These are phyloP conservation scores for Steatornis caripensis DNA, from an alignment of 2,113 vertebrate species.

Conservation along the genomic window DNA sequence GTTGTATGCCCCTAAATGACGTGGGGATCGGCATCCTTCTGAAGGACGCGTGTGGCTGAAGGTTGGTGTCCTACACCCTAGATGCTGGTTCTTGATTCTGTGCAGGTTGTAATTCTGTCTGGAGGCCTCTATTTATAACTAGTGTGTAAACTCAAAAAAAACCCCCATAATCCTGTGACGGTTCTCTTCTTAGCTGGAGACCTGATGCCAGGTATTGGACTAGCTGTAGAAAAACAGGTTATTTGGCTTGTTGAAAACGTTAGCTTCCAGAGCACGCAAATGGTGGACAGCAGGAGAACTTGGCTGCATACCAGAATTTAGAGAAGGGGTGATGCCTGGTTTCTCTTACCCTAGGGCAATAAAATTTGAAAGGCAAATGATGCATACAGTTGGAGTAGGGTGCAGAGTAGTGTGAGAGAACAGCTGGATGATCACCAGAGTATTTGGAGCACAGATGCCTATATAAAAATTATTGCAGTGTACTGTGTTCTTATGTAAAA, in stretches of 20 bases:
- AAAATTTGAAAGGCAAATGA: constrained; percentile 1
- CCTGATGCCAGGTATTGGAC: neutral
- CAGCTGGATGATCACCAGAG: neutral
- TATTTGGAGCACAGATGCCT: neutral
- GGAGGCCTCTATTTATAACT: neutral
- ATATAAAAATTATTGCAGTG: neutral
- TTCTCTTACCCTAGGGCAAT: neutral
- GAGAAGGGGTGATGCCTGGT: neutral
- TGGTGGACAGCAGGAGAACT: neutral
- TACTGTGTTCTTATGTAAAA: neutral
- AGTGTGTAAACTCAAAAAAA: neutral
- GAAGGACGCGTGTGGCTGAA: fast-evolving
- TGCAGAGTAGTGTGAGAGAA: neutral
- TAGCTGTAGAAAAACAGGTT: neutral
- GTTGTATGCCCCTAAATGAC: neutral
- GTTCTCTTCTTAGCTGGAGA: neutral
- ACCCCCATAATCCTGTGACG: neutral
- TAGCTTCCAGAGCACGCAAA: neutral
- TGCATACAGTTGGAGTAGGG: neutral
- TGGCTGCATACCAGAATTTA: neutral
- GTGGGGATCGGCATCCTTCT: neutral
- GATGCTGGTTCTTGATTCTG: neutral
- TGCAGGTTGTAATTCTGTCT: neutral
- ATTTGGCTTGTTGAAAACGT: neutral
- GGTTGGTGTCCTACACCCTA: neutral